These are phyloP conservation scores for Morinoia aosen DNA, from an alignment of 2,888 invertebrate genomes.

Conservation along the genomic window DNA sequence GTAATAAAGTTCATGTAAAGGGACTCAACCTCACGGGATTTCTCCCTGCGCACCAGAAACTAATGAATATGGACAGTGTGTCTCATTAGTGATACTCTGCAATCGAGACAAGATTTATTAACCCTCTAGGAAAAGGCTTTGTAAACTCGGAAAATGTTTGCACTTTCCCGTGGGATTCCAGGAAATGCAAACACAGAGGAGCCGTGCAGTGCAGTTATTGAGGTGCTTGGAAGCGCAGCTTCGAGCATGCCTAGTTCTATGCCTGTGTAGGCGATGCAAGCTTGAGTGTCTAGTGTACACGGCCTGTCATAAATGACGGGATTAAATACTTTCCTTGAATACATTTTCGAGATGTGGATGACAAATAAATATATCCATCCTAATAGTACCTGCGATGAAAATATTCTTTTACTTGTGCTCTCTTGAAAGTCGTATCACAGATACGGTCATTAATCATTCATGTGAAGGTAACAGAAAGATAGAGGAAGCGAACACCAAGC, in stretches of 20 bases:
- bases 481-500: no score
- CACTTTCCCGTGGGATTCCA: neutral
- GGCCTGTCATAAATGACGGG: no score
- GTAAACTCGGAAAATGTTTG: neutral
- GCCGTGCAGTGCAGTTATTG: neutral
- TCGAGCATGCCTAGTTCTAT: neutral
- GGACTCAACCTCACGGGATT: neutral
- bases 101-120: constrained; percentile 5
- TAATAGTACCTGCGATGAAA: no score
- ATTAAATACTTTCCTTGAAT: no score
- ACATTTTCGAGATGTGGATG: no score
- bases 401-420: no score
- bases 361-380: no score
- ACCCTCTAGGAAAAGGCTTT: neutral
- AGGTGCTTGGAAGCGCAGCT: neutral
- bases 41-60: neutral
- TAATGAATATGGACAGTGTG: constrained; percentile 28
- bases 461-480: no score
- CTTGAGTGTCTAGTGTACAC: no score
- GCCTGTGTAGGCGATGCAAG: neutral
- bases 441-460: no score
- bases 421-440: no score
- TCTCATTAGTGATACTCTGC: constrained; percentile 10
- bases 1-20: neutral
- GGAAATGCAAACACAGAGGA: neutral